Base-by-base conservation (phyloP, 2,888 invertebrate species). In the Idaea straminata region DNA sequence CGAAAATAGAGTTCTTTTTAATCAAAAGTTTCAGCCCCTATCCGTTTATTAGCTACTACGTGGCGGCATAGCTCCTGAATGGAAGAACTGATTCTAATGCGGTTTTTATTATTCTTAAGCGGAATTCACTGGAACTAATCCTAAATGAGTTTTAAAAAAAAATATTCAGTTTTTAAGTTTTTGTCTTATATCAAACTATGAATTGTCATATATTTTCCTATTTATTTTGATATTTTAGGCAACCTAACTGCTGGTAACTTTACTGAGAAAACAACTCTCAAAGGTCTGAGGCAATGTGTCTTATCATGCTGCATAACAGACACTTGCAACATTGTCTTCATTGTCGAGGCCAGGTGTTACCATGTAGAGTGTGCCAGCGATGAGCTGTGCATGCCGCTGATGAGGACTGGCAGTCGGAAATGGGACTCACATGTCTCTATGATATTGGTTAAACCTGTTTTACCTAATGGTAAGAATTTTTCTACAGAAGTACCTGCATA, bases 261-360 rank as follows among this genome's bases (percentile, higher is more conserved):
- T 76, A 94, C 94, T 3, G 93, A 94, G 77, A 92, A 94, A 73
- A 83, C 87, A 34, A 89, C 87, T 61, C 80, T 92, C 7, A 92
- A 93, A 76, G 91, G 94, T 65, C 79, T 96, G 67, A 92, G 94
- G 80, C 89, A 95, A 77, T 96, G 96, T 91, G 93, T 96, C 66
- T 90, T 94, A 85, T 90, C 94, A 77, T 96, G 96, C 88, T 95
- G 97, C 85, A 77, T 93, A 62, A 85, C 95, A 72, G 88, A 94
- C 63, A 87, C 91, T 2, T 98, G 98, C 83, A 96, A 98, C 84
- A 95, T 97, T 70, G 97, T 96, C 4, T 95, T 98, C 80, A 95
- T 96, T 85, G 95, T 94, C 74, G 95, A 96, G 77, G 87, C 93
- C 25, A 95, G 95, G 69, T 98, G 98, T 82, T 97, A 95, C 81